Percentiles rank a stretch among this genome's conserved stretches.
Conservation (phyloP, 2,113 vertebrate genomes). For the Grus americana region DNA sequence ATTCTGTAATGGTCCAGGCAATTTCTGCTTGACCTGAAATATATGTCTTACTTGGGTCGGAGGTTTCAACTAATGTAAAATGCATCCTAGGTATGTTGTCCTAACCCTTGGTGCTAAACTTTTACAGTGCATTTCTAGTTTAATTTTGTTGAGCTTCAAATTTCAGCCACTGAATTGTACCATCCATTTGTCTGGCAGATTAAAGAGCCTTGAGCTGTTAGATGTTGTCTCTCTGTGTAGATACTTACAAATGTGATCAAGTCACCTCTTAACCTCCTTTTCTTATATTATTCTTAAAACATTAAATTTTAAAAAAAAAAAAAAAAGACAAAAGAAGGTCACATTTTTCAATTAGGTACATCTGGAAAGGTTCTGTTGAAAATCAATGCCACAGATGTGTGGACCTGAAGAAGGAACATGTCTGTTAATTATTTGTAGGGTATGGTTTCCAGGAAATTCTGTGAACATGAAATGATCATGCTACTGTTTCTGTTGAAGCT, state of each 20-base stretch:
- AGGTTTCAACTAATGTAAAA: neutral
- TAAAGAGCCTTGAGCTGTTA: neutral
- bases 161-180: neutral
- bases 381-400: neutral
- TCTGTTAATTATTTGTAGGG: slow-evolving; percentile 32
- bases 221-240: neutral
- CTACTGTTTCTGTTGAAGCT: slow-evolving; percentile 7
- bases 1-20: neutral
- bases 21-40: neutral
- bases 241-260: neutral
- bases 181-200: neutral
- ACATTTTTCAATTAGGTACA: neutral
- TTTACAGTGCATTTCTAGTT: neutral
- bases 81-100: neutral
- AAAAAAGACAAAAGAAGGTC: neutral
- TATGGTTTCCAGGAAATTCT: slow-evolving; percentile 21
- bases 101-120: neutral
- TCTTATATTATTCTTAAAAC: neutral
- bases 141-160: neutral
- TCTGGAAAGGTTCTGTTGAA: neutral
- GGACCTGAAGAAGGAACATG: neutral
- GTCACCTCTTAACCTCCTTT: neutral
- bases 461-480: slow-evolving; percentile 27
- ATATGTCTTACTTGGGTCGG: neutral
- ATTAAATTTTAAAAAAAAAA: neutral